These are phyloP conservation scores for Conchocele bisecta DNA, from an alignment of 2,888 invertebrate species.

Conservation along the genomic window DNA sequence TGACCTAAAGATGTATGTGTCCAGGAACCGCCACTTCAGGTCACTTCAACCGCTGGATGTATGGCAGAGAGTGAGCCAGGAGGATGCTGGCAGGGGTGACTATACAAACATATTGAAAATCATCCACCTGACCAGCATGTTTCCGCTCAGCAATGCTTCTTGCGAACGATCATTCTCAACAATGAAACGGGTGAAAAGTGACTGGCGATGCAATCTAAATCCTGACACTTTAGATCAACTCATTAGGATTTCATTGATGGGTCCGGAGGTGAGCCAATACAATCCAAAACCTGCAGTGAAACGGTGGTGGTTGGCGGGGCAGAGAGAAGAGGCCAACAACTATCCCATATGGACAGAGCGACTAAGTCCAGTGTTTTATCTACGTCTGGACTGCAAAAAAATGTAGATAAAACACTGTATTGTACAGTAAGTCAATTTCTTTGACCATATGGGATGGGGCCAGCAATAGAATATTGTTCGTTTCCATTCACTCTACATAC, in stretches of 20 bases:
- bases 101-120: conserved; percentile 41
- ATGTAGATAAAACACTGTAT: too few species aligned
- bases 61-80: conserved; percentile 31
- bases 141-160: conserved; percentile 40
- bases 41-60: conserved; percentile 34
- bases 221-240: conserved; percentile 11
- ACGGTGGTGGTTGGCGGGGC: conserved; percentile 11
- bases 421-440: too few species aligned
- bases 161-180: conserved; percentile 41
- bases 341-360: neutral
- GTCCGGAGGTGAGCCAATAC: neutral
- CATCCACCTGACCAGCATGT: conserved; percentile 35
- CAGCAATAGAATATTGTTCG: too few species aligned
- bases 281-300: conserved; percentile 6
- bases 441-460: too few species aligned
- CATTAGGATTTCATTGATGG: conserved; percentile 3
- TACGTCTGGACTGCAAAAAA: too few species aligned
- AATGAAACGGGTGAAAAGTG: conserved; percentile 39
- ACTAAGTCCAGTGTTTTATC: neutral
- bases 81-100: conserved; percentile 32
- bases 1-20: conserved; percentile 33
- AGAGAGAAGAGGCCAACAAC: neutral
- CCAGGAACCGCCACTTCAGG: conserved; percentile 17
- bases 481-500: too few species aligned
- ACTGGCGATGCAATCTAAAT: conserved; percentile 30